These are phyloP conservation scores for Holacanthella duospinosa DNA, from an alignment of 2,888 invertebrate genomes.

Conservation along the genomic window DNA sequence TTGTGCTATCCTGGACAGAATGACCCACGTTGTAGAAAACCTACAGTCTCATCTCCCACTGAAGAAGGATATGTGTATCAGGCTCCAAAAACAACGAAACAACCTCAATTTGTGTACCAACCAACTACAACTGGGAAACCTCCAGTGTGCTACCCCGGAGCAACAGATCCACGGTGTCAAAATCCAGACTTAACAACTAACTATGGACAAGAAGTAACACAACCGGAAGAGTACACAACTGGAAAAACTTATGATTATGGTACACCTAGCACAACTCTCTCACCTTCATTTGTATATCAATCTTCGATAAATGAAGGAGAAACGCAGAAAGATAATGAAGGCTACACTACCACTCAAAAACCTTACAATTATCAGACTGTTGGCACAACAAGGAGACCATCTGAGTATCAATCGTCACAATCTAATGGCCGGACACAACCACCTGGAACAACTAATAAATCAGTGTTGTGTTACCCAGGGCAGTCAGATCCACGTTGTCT, in stretches of 20 bases:
- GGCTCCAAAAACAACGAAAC: neutral
- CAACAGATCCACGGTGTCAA: constrained; percentile 37
- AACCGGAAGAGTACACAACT: constrained; percentile 2
- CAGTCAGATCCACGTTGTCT: neutral
- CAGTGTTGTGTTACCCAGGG: neutral
- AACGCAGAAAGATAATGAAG: no score
- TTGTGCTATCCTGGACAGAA: constrained; percentile 3
- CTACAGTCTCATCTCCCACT: no score
- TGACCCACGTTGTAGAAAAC: neutral
- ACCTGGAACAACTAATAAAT: no score
- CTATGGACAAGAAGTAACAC: constrained; percentile 9
- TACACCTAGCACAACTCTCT: neutral
- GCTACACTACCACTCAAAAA: no score
- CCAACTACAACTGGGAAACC: constrained; percentile 13
- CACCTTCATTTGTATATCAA: no score
- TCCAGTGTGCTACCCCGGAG: constrained; percentile 27
- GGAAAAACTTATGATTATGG: neutral
- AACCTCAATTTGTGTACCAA: no score
- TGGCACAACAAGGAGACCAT: no score
- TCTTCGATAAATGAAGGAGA: no score
- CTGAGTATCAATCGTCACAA: no score
- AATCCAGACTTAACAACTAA: constrained; percentile 10
- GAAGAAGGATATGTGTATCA: constrained; percentile 33
- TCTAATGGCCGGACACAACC: no score
- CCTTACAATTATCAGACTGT: no score